Evolutionary conservation across 2,888 invertebrate species (phyloP), one percentile per base, ranked within the genome.

Genomic region (Isotomurus palustris): DNA sequence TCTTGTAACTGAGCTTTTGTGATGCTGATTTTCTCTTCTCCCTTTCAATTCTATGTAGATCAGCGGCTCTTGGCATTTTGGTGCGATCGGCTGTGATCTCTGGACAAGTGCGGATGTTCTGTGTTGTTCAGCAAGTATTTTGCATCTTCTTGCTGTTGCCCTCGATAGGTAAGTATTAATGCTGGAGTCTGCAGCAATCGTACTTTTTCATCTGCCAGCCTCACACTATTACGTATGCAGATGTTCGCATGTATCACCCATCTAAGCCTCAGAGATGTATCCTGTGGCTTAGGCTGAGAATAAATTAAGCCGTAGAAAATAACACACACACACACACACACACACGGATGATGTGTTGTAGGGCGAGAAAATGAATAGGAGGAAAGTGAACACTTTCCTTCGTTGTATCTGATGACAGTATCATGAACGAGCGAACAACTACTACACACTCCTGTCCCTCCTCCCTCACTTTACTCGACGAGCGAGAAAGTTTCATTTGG

Each of bases 81-180:
- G 91, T 55, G 87, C 89, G 27, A 86, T 87, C 73, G 81, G 91
- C 57, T 93, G 94, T 77, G 92, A 94, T 77, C 62, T 65, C 56
- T 69, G 69, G 70, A 68, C 66, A 24, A 58, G 55, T 29, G 56
- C 64, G 58, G 93, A 94, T 75, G 92, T 94, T 21, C 81, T 93
- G 17, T 91, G 92, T 76, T 93, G 93, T 77, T 87, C 87, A 27
- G 87, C 88, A 40, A 87, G 87, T 53, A 88, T 88, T 71, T 78
- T 88, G 57, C 88, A 88, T 77, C 81, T 88, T 51, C 87, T 88
- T 58, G 87, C 87, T 67, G 88, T 88, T 69, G 88, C 88, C 62
- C 79, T 87, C 59, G 88, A 88, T 79, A 84, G 88, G 88, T 87
- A 73, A 76, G 75, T 47, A n/a, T 14, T 43, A 10, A 10, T 8